Evolutionary conservation across 2,113 vertebrate genomes (phyloP), one percentile per base, ranked within the genome.

Genomic region (Formicarius rufipectus): DNA sequence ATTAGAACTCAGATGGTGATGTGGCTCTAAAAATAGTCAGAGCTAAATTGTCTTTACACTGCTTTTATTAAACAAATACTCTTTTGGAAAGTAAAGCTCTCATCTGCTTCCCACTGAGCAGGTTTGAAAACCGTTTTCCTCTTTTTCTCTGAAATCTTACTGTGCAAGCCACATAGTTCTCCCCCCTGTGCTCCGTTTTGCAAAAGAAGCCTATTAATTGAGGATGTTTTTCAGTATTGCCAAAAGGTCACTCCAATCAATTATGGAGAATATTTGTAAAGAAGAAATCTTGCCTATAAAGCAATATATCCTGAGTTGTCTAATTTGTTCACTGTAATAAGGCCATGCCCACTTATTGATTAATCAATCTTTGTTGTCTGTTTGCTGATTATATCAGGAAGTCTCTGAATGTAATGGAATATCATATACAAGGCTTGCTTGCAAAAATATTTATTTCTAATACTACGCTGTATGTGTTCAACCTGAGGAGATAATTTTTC

Each of bases 311-410:
- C 74, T 58, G 86, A 55, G 11, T 64, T 71, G 94, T 95, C 97
- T 97, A 97, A 98, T 98, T 97, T 98, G 97, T 98, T 97, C 96
- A 77, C 92, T 97, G 86, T 98, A 97, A 97, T 98, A 98, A 98
- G 95, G 96, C 97, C 95, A 95, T 97, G 81, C 96, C 91, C 93
- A 95, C 87, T 97, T 98, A 98, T 97, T 98, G 97, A 97, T 98
- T 97, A 97, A 97, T 98, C 97, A 97, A 95, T 98, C 96, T 97
- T 62, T 35, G 42, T 91, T 96, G 79, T 96, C 95, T 92, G 74
- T 92, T 89, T 94, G 89, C 80, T 90, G 96, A 97, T 95, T 95
- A 83, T 92, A 97, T 97, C 95, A 87, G 93, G 96, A 95, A 97
- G 87, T 95, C 81, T 97, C 93, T 97, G 93, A 96, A 92, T 89